phyloP scores from a whole-genome alignment of 2,888 invertebrate genomes.

The Tanaodytes sp. region DNA sequence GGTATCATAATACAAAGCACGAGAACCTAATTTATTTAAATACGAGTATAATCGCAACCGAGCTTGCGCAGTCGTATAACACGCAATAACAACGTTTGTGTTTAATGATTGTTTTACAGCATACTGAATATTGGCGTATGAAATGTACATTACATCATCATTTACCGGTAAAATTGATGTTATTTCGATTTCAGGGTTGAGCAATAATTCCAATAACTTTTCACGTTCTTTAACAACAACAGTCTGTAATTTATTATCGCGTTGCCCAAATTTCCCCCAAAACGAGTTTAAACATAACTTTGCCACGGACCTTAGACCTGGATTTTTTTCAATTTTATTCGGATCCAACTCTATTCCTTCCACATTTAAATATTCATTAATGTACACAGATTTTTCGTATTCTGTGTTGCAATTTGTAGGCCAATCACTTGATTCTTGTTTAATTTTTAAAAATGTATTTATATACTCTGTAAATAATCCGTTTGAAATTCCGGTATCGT shows the following conservation, averaged over 20 bases:
- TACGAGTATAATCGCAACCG: slow-evolving; percentile 60
- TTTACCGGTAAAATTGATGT: slow-evolving; percentile 4
- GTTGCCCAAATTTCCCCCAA: too few species aligned
- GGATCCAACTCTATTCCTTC: slow-evolving; percentile 15
- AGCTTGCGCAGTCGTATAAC: slow-evolving; percentile 21
- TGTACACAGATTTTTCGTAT: slow-evolving; percentile 24
- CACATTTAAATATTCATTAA: slow-evolving; percentile 6
- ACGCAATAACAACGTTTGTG: slow-evolving; percentile 4
- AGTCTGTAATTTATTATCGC: too few species aligned
- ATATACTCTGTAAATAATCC: slow-evolving; percentile 40
- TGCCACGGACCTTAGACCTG: slow-evolving; percentile 23
- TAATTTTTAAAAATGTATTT: slow-evolving; percentile 37
- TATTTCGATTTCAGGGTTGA: slow-evolving; percentile 3
- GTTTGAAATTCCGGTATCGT: background rate
- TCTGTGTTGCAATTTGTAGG: slow-evolving; percentile 19
- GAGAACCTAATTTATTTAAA: slow-evolving; percentile 59
- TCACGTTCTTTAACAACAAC: slow-evolving; percentile 25
- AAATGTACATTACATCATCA: background rate
- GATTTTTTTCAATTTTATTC: too few species aligned
- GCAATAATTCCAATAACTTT: background rate
- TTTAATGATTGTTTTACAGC: background rate
- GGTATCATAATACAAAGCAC: slow-evolving; percentile 34
- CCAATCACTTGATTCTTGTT: slow-evolving; percentile 27
- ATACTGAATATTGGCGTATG: slow-evolving; percentile 10
- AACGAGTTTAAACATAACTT: too few species aligned